These are phyloP conservation scores for Perognathus longimembris DNA, from an alignment of 2,113 vertebrate species.

Conservation along the genomic window DNA sequence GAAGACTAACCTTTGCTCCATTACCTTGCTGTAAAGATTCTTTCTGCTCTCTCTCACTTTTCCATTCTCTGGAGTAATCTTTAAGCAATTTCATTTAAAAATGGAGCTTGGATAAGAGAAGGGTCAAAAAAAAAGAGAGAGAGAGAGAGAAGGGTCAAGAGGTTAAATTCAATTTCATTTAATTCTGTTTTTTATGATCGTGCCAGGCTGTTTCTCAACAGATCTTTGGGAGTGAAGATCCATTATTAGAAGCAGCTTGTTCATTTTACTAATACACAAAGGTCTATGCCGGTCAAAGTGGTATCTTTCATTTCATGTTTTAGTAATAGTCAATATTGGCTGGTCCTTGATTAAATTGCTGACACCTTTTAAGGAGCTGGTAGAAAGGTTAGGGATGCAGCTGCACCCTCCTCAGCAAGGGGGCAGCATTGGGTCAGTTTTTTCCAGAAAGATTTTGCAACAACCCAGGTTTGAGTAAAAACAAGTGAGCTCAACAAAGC, in stretches of 20 bases:
- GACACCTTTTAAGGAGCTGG: neutral
- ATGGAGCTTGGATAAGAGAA: slow-evolving; percentile 44
- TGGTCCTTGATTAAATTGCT: neutral
- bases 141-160: slow-evolving; percentile 22
- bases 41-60: slow-evolving; percentile 53
- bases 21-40: neutral
- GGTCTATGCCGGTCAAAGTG: neutral
- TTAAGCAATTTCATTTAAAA: slow-evolving; percentile 73
- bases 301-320: neutral
- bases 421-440: slow-evolving; percentile 27
- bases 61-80: slow-evolving; percentile 40
- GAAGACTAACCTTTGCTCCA: slow-evolving; percentile 30
- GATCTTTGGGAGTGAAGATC: slow-evolving; percentile 7
- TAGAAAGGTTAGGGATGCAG: neutral
- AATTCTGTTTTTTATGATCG: slow-evolving; percentile 37
- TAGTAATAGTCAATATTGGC: neutral
- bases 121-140: no score
- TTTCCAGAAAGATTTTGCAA: accelerated
- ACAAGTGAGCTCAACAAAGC: neutral
- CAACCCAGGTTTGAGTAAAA: neutral
- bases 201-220: neutral
- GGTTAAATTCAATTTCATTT: slow-evolving; percentile 47
- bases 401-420: neutral
- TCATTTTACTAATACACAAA: slow-evolving; percentile 16
- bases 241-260: slow-evolving; percentile 18